phyloP scores from a whole-genome alignment of 2,888 invertebrate genomes.

The Priocnemis perturbator region DNA sequence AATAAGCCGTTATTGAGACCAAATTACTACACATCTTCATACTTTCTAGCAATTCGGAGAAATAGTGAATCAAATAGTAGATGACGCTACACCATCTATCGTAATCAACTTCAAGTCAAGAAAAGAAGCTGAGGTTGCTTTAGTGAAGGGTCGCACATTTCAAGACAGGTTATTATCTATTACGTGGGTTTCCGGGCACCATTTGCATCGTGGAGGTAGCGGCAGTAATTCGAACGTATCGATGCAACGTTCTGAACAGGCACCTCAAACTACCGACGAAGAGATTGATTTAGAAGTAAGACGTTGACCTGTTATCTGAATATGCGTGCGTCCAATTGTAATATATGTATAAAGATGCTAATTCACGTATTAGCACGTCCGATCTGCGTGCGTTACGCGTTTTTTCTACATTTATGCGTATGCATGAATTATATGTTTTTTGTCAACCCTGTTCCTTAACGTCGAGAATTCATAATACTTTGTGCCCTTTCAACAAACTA shows the following conservation, averaged over 20 bases:
- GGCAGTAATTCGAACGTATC: constrained; percentile 52
- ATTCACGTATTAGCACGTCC: no score
- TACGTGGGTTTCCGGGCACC: constrained; percentile 76
- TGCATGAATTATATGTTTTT: no score
- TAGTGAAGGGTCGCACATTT: constrained; percentile 86
- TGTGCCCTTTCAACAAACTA: no score
- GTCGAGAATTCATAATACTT: no score
- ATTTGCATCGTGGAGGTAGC: constrained; percentile 76
- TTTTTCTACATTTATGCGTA: no score
- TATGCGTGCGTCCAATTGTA: no score
- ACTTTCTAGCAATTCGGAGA: constrained; percentile 87
- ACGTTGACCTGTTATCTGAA: not conserved
- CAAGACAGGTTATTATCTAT: constrained; percentile 78
- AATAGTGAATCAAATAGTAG: constrained; percentile 88
- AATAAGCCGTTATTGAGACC: not conserved
- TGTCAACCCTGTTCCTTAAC: no score
- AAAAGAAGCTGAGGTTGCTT: constrained; percentile 87
- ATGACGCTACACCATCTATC: constrained; percentile 85
- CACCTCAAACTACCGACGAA: constrained; percentile 65
- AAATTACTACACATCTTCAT: no score
- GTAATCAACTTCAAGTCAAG: constrained; percentile 85
- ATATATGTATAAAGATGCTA: no score
- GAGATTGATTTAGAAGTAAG: constrained; percentile 72
- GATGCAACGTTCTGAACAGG: constrained; percentile 66
- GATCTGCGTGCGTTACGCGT: no score